Conservation (phyloP, 2,888 invertebrate genomes). For the Drosophila multiciliata region DNA sequence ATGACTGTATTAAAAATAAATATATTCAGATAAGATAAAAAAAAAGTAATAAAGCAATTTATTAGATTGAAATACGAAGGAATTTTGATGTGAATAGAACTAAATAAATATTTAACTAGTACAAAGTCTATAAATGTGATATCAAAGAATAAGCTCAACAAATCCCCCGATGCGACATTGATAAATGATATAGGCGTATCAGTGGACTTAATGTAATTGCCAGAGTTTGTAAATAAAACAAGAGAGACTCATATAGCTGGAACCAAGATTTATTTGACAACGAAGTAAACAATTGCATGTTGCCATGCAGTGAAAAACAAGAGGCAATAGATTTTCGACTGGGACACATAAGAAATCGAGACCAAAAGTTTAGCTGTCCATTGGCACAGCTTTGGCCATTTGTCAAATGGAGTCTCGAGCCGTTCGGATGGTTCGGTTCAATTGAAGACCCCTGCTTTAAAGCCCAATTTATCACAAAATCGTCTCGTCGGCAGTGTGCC, state of each 20-base stretch:
- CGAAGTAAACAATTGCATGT: conserved; percentile 67
- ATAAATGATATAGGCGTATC: conserved; percentile 49
- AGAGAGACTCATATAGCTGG: conserved; percentile 40
- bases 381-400: conserved; percentile 64
- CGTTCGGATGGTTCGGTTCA: conserved; percentile 22
- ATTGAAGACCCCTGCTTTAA: conserved; percentile 64
- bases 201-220: conserved; percentile 72
- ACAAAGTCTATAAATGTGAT: conserved; percentile 12
- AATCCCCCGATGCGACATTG: conserved; percentile 29
- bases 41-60: neutral
- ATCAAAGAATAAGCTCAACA: conserved; percentile 10
- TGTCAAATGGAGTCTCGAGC: conserved; percentile 55
- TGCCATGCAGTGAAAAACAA: conserved; percentile 16
- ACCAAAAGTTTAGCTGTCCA: conserved; percentile 62
- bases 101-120: conserved; percentile 27
- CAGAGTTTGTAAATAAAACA: conserved; percentile 72
- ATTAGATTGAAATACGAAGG: neutral
- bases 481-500: conserved; percentile 59
- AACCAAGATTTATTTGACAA: conserved; percentile 74
- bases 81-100: neutral
- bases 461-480: conserved; percentile 77
- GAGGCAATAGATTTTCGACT: conserved; percentile 6
- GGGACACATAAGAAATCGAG: neutral
- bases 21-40: neutral
- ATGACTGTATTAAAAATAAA: neutral